Conservation (phyloP, 1,140 invertebrate genomes). For the Drosophila santomea region DNA sequence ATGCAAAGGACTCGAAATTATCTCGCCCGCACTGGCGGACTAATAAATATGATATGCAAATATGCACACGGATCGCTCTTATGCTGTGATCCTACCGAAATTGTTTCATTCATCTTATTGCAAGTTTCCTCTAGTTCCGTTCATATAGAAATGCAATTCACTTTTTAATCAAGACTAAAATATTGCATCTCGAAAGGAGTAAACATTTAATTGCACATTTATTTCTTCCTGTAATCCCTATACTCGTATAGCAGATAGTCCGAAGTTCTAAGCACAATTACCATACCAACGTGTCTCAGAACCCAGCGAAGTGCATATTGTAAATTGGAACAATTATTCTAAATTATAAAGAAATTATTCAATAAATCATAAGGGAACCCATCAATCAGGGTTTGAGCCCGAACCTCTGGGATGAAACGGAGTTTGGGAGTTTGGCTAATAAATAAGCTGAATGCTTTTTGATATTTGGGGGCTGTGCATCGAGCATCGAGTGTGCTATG, state of each 20-base stretch:
- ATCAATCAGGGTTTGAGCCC: conserved; percentile 23
- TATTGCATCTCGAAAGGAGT: no score
- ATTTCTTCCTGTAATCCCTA: no score
- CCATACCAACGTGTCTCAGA: not conserved
- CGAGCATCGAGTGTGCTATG: conserved; percentile 20
- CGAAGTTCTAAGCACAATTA: conserved; percentile 9
- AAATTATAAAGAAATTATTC: conserved; percentile 41
- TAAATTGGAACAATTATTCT: conserved; percentile 46
- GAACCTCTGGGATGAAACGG: conserved; percentile 5
- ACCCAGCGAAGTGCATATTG: conserved; percentile 4
- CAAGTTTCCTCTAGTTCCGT: not conserved
- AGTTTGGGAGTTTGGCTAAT: conserved; percentile 39
- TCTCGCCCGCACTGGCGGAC: conserved; percentile 12
- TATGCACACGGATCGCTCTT: not conserved
- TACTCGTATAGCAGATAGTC: no score
- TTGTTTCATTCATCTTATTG: not conserved
- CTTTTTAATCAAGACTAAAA: not conserved
- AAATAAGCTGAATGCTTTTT: conserved; percentile 42
- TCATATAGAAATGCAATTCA: not conserved
- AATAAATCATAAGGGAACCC: conserved; percentile 40
- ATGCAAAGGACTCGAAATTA: conserved; percentile 10
- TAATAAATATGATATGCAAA: not conserved
- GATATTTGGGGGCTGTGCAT: conserved; percentile 32
- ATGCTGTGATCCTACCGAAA: not conserved
- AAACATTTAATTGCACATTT: no score